Evolutionary conservation across 2,113 vertebrate genomes (phyloP), one percentile per base, ranked within the genome.

Genomic region (Hylia prasina): DNA sequence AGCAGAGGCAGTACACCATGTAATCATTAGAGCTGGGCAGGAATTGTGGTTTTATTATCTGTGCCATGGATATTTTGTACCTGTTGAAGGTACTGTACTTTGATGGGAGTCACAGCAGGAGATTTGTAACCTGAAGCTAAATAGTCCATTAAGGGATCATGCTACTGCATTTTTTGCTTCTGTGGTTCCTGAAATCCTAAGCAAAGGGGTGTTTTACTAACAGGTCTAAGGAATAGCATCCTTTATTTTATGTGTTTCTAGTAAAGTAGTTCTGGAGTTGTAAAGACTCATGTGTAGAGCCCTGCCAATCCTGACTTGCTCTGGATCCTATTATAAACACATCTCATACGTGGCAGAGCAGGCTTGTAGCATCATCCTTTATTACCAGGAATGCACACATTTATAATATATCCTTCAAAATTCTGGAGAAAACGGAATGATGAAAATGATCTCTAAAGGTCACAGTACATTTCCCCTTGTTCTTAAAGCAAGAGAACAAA

Each of bases 281-380:
- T 31, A 40, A 80, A 61, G 58, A 15, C 40, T 77, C 1, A 1
- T 0, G 0, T 1, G 5, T 37, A 19, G n/a, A 90, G 17, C 24
- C 25, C 54, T 33, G 37, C 15, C 35, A 64, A 27, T 47, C 42
- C 30, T 53, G 50, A 33, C 15, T 75, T 47, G 3, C 18, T 82
- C 45, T 53, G 56, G 20, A n/a, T 75, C 16, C 44, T 53, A 5
- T 13, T 56, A 15, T 33, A 54, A 84, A 6, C 14, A 47, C 4
- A 33, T 51, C 12, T 63, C 27, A 13, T 12, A 13, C 7, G 11
- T 75, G 18, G 24, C 13, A 44, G 18, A 37, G 16, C n/a, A 77
- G 58, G 20, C 4, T 71, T 13, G 23, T 6, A 30, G 20, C 48
- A 82, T 31, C 19, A 13, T 60, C 25, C 22, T 70, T 57, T 61